Base-by-base conservation (phyloP, 1,140 invertebrate species). In the Armadillidium nasatum region DNA sequence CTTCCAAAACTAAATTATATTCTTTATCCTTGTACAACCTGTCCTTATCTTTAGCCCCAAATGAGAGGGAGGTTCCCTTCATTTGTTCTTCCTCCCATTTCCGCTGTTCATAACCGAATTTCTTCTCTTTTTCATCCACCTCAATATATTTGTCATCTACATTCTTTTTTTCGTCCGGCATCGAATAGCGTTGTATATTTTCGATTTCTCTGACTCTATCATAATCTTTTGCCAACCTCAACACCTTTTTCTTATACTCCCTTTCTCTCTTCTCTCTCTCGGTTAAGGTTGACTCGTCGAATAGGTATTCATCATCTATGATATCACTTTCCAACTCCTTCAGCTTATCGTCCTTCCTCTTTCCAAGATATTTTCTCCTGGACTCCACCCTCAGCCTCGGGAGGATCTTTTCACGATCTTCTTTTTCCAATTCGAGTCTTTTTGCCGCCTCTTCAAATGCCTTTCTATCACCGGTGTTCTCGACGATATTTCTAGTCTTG, bases 81-180 rank as follows among this genome's bases (percentile, higher is more conserved):
- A 99, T 91, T 86, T 97, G 94, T 85, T 99, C 96, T 76, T 97
- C 94, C 87, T 99, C 97, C 97, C 97, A 99, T 88, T 97, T 95
- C 78, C 90, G 89, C 85, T 98, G 96, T 84, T 99, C 97, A 7
- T 94, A 95, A 84, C 96, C 92, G 0, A 93, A 92, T 46, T 91
- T 88, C 83, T 90, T 91, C 85, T 97, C 94, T 82, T 88, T 88
- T 78, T 92, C 91, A 86, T 96, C 94, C 44, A 94, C 92, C 85
- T 98, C 96, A 72, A 92, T 87, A 85, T 96, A 96, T 77, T 92
- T 90, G 50, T 81, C 81, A 67, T 80, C 74, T 43, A 78, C 78
- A 19, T 71, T 75, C 50, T 45, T 60, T 3, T 77, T 79, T 85
- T 94, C 93, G 81, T 91, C 89, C 0, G 96, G 96, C 90, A 99